Percentiles rank a stretch among this genome's conserved stretches.
phyloP scores from a whole-genome alignment of 2,888 invertebrate species.

The Parapristionchus giblindavisi region DNA sequence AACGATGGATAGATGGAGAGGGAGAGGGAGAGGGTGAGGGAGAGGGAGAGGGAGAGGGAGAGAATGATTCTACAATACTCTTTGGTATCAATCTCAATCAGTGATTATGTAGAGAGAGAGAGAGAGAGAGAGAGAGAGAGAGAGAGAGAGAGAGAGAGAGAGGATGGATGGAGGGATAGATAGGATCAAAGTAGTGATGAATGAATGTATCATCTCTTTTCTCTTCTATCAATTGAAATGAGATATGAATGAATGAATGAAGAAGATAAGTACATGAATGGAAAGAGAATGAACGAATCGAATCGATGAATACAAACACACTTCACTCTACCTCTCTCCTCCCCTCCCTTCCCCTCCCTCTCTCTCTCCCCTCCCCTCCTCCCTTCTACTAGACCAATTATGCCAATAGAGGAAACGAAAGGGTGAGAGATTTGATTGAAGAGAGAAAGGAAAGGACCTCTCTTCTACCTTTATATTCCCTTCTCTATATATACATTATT shows the following conservation, averaged over 20 bases:
- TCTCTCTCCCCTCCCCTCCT: neutral
- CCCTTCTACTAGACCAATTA: constrained; percentile 15
- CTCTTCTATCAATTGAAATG: neutral
- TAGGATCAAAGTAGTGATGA: neutral
- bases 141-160: neutral
- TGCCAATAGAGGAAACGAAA: constrained; percentile 31
- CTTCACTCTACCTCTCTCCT: neutral
- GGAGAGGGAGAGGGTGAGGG: constrained; percentile 23
- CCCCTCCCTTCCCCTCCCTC: neutral
- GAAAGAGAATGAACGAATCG: neutral
- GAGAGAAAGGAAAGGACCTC: neutral
- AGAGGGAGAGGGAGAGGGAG: neutral
- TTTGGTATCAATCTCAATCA: neutral
- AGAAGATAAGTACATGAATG: neutral
- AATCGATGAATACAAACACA: neutral
- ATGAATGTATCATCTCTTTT: neutral
- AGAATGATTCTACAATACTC: neutral
- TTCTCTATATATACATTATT: constrained; percentile 16
- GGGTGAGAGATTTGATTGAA: constrained; percentile 22
- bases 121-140: neutral
- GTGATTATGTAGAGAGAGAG: neutral
- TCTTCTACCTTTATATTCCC: constrained; percentile 10
- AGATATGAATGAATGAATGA: constrained; percentile 18
- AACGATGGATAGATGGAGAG: constrained; percentile 7
- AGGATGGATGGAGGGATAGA: neutral